Percentiles rank a stretch among this genome's conserved stretches.
Conservation (phyloP, 2,113 vertebrate species). For the Xiphophorus maculatus region DNA sequence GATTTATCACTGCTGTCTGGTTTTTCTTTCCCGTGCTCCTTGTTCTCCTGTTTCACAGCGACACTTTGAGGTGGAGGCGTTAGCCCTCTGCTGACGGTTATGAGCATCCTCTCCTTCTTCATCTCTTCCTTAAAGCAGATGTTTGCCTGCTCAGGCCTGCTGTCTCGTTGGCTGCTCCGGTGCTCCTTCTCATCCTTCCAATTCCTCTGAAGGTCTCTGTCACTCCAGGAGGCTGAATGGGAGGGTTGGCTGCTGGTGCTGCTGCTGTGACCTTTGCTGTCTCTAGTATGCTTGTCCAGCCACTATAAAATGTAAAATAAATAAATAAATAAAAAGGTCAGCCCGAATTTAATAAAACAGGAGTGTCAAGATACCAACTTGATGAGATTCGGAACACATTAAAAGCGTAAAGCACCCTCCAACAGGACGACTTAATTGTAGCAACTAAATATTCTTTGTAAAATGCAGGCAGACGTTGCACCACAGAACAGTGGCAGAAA, state of each 20-base stretch:
- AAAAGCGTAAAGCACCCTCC: no score
- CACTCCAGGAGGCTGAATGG: background rate
- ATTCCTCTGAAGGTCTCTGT: constrained; percentile 18
- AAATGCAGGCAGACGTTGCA: no score
- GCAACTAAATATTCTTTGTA: no score
- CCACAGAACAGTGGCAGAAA: no score
- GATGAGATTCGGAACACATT: background rate
- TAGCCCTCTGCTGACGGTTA: constrained; percentile 50
- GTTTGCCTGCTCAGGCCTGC: constrained; percentile 18
- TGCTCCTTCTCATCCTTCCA: constrained; percentile 14
- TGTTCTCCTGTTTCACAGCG: constrained; percentile 35
- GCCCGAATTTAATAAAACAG: background rate
- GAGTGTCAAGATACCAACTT: no score
- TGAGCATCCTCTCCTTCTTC: constrained; percentile 65
- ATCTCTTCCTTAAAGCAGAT: constrained; percentile 60
- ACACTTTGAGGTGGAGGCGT: background rate
- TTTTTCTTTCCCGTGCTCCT: constrained; percentile 20
- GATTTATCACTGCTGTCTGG: background rate
- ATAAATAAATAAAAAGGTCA: background rate
- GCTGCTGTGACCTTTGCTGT: constrained; percentile 8
- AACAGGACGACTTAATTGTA: no score
- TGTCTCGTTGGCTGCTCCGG: background rate
- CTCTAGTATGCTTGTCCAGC: constrained; percentile 10
- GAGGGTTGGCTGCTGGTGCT: background rate
- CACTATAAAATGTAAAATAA: constrained; percentile 12